Evolutionary conservation across 2,888 invertebrate species (phyloP).

Genomic region (Coronaproctus castanopsis): DNA sequence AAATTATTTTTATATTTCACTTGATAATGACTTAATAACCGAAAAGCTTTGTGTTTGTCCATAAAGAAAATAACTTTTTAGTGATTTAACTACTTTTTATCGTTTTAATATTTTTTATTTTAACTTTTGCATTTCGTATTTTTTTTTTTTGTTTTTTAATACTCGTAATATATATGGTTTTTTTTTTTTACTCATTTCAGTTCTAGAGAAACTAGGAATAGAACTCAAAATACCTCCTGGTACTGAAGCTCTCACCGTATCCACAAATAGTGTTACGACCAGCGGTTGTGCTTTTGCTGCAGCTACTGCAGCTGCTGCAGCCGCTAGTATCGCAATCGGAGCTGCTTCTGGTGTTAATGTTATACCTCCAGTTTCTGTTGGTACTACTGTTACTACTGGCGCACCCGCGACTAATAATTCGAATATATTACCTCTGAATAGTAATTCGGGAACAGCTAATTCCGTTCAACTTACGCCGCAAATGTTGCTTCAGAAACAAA

Average conservation of each 20-base stretch:
- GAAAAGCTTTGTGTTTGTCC: no score
- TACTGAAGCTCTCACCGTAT: not conserved
- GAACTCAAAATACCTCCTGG: constrained; percentile 19
- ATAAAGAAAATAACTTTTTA: no score
- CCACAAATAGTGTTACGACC: not conserved
- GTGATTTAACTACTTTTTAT: no score
- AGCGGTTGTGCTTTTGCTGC: not conserved
- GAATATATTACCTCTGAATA: not conserved
- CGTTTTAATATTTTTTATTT: no score
- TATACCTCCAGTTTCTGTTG: no score
- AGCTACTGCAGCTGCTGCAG: not conserved
- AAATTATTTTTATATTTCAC: no score
- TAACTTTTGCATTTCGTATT: no score
- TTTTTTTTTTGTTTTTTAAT: no score
- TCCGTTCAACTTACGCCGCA: constrained; percentile 30
- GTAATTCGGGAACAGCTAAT: not conserved
- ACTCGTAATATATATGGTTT: no score
- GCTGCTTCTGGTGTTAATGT: no score
- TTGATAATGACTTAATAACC: no score
- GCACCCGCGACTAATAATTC: not conserved
- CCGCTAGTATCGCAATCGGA: not conserved
- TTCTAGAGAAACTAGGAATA: constrained; percentile 23
- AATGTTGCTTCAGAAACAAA: constrained; percentile 31
- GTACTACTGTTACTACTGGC: not conserved
- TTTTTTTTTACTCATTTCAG: constrained; percentile 13